Conservation (phyloP, 1,140 invertebrate species). For the Drosophila triauraria region DNA sequence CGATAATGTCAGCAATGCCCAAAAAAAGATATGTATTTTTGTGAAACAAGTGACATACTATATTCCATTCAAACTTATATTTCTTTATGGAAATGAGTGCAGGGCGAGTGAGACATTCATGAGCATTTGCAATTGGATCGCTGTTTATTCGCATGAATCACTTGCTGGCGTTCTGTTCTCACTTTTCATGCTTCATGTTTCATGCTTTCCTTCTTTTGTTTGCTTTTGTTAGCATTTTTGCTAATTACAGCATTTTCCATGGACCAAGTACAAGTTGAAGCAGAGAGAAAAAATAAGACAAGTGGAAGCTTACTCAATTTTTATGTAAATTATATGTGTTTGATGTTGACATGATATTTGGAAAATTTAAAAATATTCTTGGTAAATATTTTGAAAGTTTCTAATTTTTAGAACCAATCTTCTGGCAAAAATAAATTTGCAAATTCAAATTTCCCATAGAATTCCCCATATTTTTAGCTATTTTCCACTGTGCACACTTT, state of each 20-base stretch:
- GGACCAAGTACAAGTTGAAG: slow-evolving; percentile 4
- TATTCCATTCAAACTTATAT: background rate
- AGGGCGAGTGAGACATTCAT: slow-evolving; percentile 1
- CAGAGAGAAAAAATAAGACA: background rate
- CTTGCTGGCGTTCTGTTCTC: slow-evolving; percentile 15
- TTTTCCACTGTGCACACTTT: background rate
- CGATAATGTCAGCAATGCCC: slow-evolving; percentile 8
- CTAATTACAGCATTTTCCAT: slow-evolving; percentile 31
- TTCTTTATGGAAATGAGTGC: background rate
- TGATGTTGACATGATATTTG: too few species aligned
- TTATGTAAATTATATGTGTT: too few species aligned
- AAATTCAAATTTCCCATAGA: too few species aligned
- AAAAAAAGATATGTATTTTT: slow-evolving; percentile 4
- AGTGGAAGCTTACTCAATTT: too few species aligned
- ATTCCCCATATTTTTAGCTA: too few species aligned
- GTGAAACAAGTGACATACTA: background rate
- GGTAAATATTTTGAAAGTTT: too few species aligned
- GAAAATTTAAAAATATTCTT: too few species aligned
- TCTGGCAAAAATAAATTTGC: too few species aligned
- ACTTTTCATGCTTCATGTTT: slow-evolving; percentile 5
- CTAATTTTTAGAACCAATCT: too few species aligned
- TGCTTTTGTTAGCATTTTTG: slow-evolving; percentile 22
- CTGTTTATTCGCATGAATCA: slow-evolving; percentile 41
- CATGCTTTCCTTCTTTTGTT: slow-evolving; percentile 23
- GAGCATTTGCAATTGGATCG: slow-evolving; percentile 9